These are phyloP conservation scores for Nannobrachium achirus DNA, from an alignment of 2,113 vertebrate species.

Conservation along the genomic window DNA sequence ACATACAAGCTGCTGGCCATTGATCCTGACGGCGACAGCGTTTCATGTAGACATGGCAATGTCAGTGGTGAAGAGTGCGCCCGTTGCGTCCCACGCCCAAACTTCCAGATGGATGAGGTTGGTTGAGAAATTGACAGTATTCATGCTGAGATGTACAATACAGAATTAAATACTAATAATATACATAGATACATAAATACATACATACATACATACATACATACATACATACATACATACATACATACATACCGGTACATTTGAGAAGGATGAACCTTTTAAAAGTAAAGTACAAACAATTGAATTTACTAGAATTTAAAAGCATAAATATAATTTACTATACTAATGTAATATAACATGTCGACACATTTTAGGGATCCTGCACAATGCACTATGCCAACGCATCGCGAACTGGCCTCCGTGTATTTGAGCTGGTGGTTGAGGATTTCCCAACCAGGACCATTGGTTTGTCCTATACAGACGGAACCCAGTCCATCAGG, in stretches of 20 bases:
- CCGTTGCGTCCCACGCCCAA: conserved; percentile 25
- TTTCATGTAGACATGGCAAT: conserved; percentile 68
- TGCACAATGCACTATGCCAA: conserved; percentile 47
- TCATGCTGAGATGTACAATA: too few relatives aligned
- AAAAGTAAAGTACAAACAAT: too few relatives aligned
- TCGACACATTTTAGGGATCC: conserved; percentile 37
- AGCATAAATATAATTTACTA: too few relatives aligned
- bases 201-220: too few relatives aligned
- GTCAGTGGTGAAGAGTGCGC: conserved; percentile 22
- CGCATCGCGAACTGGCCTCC: fast-evolving
- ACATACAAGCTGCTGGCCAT: conserved; percentile 60
- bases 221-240: too few relatives aligned
- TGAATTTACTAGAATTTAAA: too few relatives aligned
- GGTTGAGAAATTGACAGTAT: conserved; percentile 4
- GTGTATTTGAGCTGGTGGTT: conserved; percentile 52
- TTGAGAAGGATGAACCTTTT: too few relatives aligned
- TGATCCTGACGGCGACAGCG: conserved; percentile 72
- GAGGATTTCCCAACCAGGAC: conserved; percentile 54
- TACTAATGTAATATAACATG: too few relatives aligned
- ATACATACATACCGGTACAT: too few relatives aligned
- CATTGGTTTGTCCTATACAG: conserved; percentile 50
- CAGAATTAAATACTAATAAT: too few relatives aligned
- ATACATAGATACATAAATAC: too few relatives aligned
- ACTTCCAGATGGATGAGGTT: conserved; percentile 66
- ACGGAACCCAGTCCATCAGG: conserved; percentile 28